Percentiles rank a stretch among this genome's conserved stretches.
Conservation (phyloP, 1,140 invertebrate genomes). For the Scylla paramamosain region DNA sequence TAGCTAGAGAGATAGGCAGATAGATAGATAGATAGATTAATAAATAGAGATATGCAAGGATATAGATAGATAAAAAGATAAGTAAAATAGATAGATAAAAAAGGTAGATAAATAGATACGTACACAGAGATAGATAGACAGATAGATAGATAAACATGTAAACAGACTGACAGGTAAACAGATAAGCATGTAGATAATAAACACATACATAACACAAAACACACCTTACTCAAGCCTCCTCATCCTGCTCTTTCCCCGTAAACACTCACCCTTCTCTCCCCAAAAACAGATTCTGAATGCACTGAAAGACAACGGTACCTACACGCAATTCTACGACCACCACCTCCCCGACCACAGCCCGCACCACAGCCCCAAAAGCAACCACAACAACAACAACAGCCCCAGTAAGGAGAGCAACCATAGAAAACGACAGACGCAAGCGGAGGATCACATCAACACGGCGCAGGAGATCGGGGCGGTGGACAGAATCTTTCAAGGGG, state of each 20-base stretch:
- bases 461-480: not conserved
- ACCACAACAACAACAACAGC: not conserved
- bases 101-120: not conserved
- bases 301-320: too few relatives aligned
- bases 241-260: not conserved
- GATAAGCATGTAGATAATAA: too few relatives aligned
- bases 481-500: conserved; percentile 62
- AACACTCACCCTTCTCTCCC: too few relatives aligned
- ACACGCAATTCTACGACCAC: not conserved
- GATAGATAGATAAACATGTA: not conserved
- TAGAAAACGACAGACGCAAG: not conserved
- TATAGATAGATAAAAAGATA: not conserved
- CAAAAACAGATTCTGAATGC: too few relatives aligned
- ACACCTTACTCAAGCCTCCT: not conserved
- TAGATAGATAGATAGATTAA: not conserved
- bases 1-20: too few relatives aligned
- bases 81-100: not conserved
- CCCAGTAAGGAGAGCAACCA: not conserved
- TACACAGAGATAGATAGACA: not conserved
- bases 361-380: not conserved
- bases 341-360: too few relatives aligned
- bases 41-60: not conserved
- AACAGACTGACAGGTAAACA: too few relatives aligned
- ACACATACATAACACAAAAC: too few relatives aligned
- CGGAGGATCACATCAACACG: not conserved